Conservation (phyloP, 2,888 invertebrate genomes). For the Tuberolachnus salignus region DNA sequence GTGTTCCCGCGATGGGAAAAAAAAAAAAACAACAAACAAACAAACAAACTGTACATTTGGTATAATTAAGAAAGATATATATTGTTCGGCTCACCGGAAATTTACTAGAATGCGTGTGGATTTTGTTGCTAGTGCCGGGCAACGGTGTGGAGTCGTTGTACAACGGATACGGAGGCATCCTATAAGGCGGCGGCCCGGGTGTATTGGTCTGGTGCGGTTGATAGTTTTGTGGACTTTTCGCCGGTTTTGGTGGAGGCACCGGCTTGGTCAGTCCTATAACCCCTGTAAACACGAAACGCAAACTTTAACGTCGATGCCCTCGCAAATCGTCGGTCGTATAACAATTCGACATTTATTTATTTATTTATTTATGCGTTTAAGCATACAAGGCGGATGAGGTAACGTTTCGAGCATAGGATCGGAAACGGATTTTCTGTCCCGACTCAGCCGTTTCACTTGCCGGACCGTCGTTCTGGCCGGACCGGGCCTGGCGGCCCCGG, state of each 20-base stretch:
- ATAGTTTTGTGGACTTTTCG: constrained; percentile 64
- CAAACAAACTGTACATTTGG: background rate
- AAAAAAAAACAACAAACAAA: background rate
- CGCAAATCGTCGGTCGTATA: background rate
- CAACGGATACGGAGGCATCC: constrained; percentile 72
- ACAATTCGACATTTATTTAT: background rate
- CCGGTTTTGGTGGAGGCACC: constrained; percentile 69
- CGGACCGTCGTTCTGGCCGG: constrained; percentile 67
- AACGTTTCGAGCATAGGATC: constrained; percentile 41
- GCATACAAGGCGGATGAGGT: constrained; percentile 25
- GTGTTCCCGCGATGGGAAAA: constrained; percentile 16
- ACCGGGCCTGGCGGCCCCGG: background rate
- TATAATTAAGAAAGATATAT: background rate
- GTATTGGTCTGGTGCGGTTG: constrained; percentile 59
- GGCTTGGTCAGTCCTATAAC: constrained; percentile 69
- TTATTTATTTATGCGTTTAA: constrained; percentile 32
- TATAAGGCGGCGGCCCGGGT: constrained; percentile 67
- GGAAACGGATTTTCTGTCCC: constrained; percentile 43
- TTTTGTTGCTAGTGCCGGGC: constrained; percentile 61
- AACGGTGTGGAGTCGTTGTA: constrained; percentile 61
- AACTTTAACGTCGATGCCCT: background rate
- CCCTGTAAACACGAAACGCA: constrained; percentile 63
- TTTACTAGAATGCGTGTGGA: constrained; percentile 79
- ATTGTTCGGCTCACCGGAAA: constrained; percentile 72
- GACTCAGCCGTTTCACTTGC: constrained; percentile 67